Evolutionary conservation across 2,888 invertebrate genomes (phyloP).

Genomic region (Catocala sponsa): DNA sequence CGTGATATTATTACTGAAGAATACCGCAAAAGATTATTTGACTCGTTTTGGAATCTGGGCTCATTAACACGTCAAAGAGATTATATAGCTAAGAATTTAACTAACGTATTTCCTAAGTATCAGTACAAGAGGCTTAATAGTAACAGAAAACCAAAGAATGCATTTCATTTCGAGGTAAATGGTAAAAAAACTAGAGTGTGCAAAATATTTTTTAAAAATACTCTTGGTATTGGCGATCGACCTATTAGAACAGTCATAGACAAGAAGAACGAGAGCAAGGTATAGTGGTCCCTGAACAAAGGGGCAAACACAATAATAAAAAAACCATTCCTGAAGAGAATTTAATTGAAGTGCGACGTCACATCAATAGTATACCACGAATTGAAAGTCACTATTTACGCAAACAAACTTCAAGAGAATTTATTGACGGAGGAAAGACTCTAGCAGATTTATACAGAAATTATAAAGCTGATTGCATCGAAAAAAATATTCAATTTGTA

Average conservation of each 20-base stretch:
- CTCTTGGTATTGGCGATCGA: conserved; percentile 16
- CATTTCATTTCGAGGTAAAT: conserved; percentile 17
- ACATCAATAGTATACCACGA: conserved; percentile 11
- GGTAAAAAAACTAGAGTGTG: conserved; percentile 16
- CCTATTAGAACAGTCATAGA: conserved; percentile 22
- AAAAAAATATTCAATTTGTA: conserved; percentile 1
- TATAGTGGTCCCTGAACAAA: conserved; percentile 7
- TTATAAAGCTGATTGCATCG: not conserved
- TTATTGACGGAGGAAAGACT: conserved; percentile 1
- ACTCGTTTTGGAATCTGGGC: conserved; percentile 2
- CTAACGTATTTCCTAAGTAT: conserved; percentile 3
- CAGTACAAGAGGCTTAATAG: conserved; percentile 18
- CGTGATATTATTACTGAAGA: conserved; percentile 1
- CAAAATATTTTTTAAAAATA: conserved; percentile 19
- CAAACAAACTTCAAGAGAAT: conserved; percentile 2
- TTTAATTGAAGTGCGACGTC: conserved; percentile 11
- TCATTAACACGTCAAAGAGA: conserved; percentile 9
- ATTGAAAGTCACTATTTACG: conserved; percentile 10
- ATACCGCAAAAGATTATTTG: conserved; percentile 1
- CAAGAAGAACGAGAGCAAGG: conserved; percentile 11
- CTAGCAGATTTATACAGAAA: conserved; percentile 1
- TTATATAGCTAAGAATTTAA: conserved; percentile 3
- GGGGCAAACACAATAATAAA: conserved; percentile 14
- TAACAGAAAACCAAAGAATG: conserved; percentile 17
- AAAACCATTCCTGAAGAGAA: conserved; percentile 1